Evolutionary conservation across 2,113 vertebrate genomes (phyloP).

Genomic region (Caracal caracal): DNA sequence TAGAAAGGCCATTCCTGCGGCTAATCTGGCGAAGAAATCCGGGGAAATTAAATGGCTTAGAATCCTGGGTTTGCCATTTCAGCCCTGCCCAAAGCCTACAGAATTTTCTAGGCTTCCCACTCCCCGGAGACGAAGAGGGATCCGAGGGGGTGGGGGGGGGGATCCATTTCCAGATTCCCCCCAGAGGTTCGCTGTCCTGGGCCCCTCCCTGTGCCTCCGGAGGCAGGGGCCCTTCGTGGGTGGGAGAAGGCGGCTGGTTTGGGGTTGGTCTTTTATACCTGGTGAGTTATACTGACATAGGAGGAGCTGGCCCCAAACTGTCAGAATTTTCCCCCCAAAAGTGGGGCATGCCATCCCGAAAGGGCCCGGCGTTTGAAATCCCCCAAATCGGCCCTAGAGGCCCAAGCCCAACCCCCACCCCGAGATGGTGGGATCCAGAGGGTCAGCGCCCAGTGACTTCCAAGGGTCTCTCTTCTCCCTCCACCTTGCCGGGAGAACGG

Average conservation of each 20-base stretch:
- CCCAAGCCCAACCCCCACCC: conserved; percentile 36
- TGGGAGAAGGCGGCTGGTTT: conserved; percentile 40
- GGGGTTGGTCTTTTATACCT: background rate
- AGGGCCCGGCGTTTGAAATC: conserved; percentile 3
- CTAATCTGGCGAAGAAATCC: conserved; percentile 45
- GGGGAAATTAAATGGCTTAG: conserved; percentile 54
- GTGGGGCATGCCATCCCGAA: conserved; percentile 10
- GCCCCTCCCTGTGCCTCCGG: conserved; percentile 59
- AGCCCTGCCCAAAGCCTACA: conserved; percentile 57
- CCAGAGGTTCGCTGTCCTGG: background rate
- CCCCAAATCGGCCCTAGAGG: conserved; percentile 66
- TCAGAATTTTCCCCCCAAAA: background rate
- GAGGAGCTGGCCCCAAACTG: background rate
- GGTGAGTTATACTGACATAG: background rate
- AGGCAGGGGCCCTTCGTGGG: conserved; percentile 7
- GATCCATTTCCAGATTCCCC: background rate
- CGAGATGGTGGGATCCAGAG: background rate
- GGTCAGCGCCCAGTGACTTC: conserved; percentile 41
- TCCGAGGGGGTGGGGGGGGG: background rate
- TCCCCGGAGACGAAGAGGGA: conserved; percentile 67
- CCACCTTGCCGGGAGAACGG: conserved; percentile 49
- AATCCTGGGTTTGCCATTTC: conserved; percentile 70
- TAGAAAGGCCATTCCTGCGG: background rate
- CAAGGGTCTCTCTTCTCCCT: conserved; percentile 54
- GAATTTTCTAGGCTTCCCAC: conserved; percentile 77